phyloP scores from a whole-genome alignment of 2,888 invertebrate species.

The Griposia aprilina region DNA sequence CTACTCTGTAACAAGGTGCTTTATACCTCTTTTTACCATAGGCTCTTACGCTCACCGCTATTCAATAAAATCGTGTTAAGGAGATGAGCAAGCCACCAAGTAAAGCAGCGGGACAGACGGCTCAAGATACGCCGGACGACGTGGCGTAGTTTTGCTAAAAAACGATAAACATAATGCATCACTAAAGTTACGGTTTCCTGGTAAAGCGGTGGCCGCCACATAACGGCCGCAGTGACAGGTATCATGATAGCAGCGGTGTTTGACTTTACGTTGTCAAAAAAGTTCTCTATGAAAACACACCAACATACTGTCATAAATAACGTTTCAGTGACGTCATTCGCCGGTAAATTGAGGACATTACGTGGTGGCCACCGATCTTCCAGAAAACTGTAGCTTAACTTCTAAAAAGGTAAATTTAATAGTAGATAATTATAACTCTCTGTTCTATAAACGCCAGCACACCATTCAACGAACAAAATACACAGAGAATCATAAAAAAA shows the following conservation, averaged over 20 bases:
- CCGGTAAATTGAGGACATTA: not conserved
- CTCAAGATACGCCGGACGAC: no score
- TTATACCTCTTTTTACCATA: no score
- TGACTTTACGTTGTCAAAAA: not conserved
- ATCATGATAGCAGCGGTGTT: not conserved
- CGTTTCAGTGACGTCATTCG: not conserved
- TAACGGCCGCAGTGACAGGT: not conserved
- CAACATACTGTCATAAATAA: not conserved
- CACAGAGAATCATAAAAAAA: slow-evolving; percentile 19
- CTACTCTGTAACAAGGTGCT: not conserved
- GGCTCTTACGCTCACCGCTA: not conserved
- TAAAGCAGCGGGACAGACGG: not conserved
- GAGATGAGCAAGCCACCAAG: not conserved
- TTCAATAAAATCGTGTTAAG: no score
- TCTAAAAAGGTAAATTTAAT: not conserved
- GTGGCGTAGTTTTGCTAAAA: not conserved
- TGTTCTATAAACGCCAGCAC: not conserved
- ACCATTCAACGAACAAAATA: not conserved
- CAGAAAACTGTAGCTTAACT: not conserved
- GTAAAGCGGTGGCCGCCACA: not conserved
- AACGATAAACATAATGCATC: not conserved
- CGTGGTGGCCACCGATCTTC: not conserved
- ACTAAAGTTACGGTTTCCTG: not conserved
- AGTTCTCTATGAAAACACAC: not conserved
- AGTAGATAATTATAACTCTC: not conserved